Evolutionary conservation across 2,113 vertebrate genomes (phyloP), one percentile per base, ranked within the genome.

Genomic region (Diphyllodes magnificus): DNA sequence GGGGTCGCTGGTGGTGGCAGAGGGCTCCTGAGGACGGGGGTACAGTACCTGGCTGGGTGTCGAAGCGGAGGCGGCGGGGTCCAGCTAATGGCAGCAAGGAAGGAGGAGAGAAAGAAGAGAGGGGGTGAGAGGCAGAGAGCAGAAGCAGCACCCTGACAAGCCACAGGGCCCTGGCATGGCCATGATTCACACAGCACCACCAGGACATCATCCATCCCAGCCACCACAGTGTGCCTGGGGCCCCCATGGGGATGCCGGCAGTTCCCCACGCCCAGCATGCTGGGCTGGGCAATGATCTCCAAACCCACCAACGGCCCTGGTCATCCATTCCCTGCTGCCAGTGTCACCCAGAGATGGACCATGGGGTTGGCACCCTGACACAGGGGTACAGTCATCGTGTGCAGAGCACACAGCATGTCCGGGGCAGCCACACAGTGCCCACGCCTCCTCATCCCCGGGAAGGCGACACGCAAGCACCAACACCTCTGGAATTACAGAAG

Each of bases 11-110:
- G 83, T 79, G 64, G 94, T 96, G 90, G 96, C 88, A 59, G 96
- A 95, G 86, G 95, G 93, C 86, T 98, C 97, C 97, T 96, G 97
- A 66, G 82, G 91, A 83, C 79, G 31, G 97, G 98, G 97, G 97
- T 97, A 98, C 96, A 81, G 97, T 99, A 99, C 98, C 98, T 99
- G 98, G 96, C 97, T 90, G 91, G 96, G 97, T 63, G 98, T 96
- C 10, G 98, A 95, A 92, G 98, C 64, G 35, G 96, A 90, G 90
- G 97, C 96, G 78, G 96, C 95, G 7, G 98, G 97, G 91, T 99
- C 99, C 98, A 98, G 98, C 99, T 99, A 97, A 44, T 5, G n/a
- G 97, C 97, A 97, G 98, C 97, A 91, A 98, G 92, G 94, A 97
- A 97, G 95, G 78, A 91, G 91, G 95, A 92, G 91, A 97, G 83